These are phyloP conservation scores for Dugesia japonica DNA, from an alignment of 2,888 invertebrate species.

Conservation along the genomic window DNA sequence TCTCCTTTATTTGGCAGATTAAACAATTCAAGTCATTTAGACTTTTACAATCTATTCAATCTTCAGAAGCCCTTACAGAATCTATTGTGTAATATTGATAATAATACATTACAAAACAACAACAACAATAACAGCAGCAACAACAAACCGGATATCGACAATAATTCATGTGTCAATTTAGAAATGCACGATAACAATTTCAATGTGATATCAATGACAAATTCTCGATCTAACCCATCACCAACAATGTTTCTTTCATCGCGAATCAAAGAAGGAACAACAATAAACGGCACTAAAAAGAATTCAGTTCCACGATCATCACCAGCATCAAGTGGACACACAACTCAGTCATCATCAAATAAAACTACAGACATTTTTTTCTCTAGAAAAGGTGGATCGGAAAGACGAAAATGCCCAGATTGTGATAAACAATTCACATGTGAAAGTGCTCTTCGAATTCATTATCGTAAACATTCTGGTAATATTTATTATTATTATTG, in stretches of 20 bases:
- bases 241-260: background rate
- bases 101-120: background rate
- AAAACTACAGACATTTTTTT: slow-evolving; percentile 7
- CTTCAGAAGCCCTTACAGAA: background rate
- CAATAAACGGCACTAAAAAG: slow-evolving; percentile 12
- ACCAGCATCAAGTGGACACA: background rate
- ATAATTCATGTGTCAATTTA: background rate
- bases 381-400: slow-evolving; percentile 6
- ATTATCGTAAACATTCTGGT: slow-evolving; percentile 34
- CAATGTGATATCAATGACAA: background rate
- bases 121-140: background rate
- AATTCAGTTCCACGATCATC: slow-evolving; percentile 8
- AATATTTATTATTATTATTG: background rate
- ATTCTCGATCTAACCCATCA: background rate
- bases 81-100: slow-evolving; percentile 9
- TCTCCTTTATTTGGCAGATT: slow-evolving; percentile 5
- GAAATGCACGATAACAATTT: background rate
- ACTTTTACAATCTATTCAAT: background rate
- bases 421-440: slow-evolving; percentile 34
- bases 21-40: background rate
- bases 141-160: background rate
- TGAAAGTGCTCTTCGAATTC: slow-evolving; percentile 33
- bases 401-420: slow-evolving; percentile 24
- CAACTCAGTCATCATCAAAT: slow-evolving; percentile 4
- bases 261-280: background rate